Percentiles rank a stretch among this genome's conserved stretches.
Conservation (phyloP, 2,113 vertebrate genomes). For the Chaetodon auriga region DNA sequence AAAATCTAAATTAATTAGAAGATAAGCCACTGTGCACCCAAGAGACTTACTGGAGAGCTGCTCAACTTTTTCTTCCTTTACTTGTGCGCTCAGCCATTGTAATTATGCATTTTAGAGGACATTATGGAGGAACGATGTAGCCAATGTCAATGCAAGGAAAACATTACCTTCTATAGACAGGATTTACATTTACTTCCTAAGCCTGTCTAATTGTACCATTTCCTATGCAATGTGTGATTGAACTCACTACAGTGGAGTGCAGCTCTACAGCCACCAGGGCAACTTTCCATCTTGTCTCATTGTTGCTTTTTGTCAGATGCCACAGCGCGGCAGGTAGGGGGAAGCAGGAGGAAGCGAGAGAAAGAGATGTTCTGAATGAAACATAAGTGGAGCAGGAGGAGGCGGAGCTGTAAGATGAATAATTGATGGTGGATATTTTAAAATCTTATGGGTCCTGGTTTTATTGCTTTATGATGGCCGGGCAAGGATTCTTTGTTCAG, state of each 20-base stretch:
- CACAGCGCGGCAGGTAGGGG: neutral
- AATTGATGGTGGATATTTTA: conserved; percentile 38
- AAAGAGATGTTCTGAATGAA: conserved; percentile 39
- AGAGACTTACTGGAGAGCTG: conserved; percentile 1
- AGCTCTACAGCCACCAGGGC: neutral
- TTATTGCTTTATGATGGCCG: neutral
- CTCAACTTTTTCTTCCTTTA: conserved; percentile 12
- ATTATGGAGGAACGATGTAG: conserved; percentile 18
- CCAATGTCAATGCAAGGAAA: conserved; percentile 28
- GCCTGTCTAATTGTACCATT: conserved; percentile 25
- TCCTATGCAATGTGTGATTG: neutral
- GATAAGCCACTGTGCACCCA: neutral
- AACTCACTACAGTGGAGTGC: conserved; percentile 22
- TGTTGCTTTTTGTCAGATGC: conserved; percentile 31
- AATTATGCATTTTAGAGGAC: conserved; percentile 44
- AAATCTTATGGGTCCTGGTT: conserved; percentile 11
- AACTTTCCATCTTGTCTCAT: conserved; percentile 17
- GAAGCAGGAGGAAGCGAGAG: conserved; percentile 4
- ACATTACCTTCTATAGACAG: neutral
- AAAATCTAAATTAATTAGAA: conserved; percentile 10
- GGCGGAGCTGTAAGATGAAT: conserved; percentile 35
- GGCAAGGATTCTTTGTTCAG: neutral
- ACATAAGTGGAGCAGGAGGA: conserved; percentile 20
- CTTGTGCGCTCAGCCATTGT: conserved; percentile 1
- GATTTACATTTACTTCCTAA: conserved; percentile 42